Evolutionary conservation across 2,113 vertebrate genomes (phyloP), one percentile per base, ranked within the genome.

Genomic region (Macquaria ambigua): DNA sequence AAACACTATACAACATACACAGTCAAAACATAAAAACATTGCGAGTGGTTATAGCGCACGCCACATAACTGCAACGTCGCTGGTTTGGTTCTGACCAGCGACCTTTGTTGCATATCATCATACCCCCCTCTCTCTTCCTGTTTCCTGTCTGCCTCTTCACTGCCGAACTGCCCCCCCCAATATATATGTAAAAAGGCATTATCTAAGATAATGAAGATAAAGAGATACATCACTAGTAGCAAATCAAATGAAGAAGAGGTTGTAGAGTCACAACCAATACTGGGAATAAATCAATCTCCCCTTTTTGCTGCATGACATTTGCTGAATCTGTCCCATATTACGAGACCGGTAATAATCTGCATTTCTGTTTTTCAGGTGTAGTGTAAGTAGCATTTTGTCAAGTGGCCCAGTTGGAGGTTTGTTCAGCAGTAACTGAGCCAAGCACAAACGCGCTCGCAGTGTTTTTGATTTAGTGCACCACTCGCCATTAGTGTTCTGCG

Each of bases 1-100:
- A 79, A 62, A 83, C 72, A 87, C 66, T 71, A 37, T 79, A 89
- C 76, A 79, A 76, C 72, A 62, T 59, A 84, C 46, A 89, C 77
- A 74, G 25, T 76, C 55, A 64, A 50, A 86, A 83, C 74, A 61
- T 28, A 68, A 66, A 75, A 74, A 78, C 50, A 50, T 14, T n/a
- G 21, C 8, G 34, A 5, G 34, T 34, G 34, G 34, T 34, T 34
- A 34, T 5, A 34, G 34, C 34, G 34, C 4, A 34, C 4, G 3
- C 34, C 34, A 34, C 3, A 3, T 34, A 34, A 34, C 34, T 3
- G 4, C 34, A 34, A 34, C 4, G 34, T 34, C 34, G 34, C 34
- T 34, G 31, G 31, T 34, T 34, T 2, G 31, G 31, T 34, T 34
- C 31, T 34, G 31, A 34, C 31, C 31, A 34, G 31, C 31, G 31